Evolutionary conservation across 2,113 vertebrate genomes (phyloP), one percentile per base, ranked within the genome.

Genomic region (Megaceryle maxima): DNA sequence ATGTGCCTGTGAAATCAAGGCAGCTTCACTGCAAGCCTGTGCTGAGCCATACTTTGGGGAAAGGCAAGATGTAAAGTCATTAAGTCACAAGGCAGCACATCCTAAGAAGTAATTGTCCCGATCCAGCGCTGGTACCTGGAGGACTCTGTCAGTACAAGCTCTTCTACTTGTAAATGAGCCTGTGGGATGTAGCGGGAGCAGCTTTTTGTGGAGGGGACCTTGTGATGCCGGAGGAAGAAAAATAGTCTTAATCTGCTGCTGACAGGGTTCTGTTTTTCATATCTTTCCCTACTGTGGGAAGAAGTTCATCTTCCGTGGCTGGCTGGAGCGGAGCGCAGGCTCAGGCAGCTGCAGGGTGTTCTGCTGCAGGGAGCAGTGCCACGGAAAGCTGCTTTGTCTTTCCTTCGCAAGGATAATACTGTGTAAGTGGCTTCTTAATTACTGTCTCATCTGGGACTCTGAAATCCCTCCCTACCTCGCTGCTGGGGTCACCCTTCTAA

Each of bases 401-500:
- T 39, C 55, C 83, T 50, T 29, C 1, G 2, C 31, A 5, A 11
- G 6, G 55, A 6, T 31, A 4, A 14, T 11, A 2, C 1, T 13
- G 41, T 35, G 35, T 60, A 17, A 44, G 46, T 4, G 13, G 31
- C 56, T 79, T 12, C 69, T 78, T 29, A 29, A 43, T 63, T 37
- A 11, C 68, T 2, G 1, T 16, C 73, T 51, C 60, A 22, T 20
- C 67, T n/a, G 72, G 48, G 73, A 28, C 55, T 41, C 29, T 13
- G 66, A 44, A 56, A 63, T 16, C 41, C 46, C 67, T 50, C 67
- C 1, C 78, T 53, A 9, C 39, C 53, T 72, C 3, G 5, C 76
- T 50, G 44, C 82, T 53, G 13, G 22, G 25, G 77, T 82, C 66
- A 33, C 24, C 41, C 48, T 60, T 63, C 26, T 46, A 18, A 43